Percentiles rank a stretch among this genome's conserved stretches.
phyloP scores from a whole-genome alignment of 2,797 vertebrate genomes.

The Ctenosaura bakeri region DNA sequence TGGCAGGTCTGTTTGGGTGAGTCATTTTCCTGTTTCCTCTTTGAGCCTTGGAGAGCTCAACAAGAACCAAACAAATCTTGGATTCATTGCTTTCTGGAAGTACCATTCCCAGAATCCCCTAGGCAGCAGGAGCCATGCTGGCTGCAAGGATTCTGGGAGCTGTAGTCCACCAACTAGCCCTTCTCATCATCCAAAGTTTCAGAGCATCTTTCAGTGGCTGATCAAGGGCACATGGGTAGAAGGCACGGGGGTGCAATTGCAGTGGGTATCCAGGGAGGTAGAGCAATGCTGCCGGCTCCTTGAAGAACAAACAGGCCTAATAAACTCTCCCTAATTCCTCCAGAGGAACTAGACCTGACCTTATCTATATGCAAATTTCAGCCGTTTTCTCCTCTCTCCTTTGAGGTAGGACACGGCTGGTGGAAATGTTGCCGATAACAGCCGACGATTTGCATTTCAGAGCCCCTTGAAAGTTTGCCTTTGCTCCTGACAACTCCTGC shows the following conservation, averaged over 20 bases:
- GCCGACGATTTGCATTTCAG: slow-evolving; percentile 5
- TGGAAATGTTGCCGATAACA: background rate
- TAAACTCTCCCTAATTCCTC: slow-evolving; percentile 32
- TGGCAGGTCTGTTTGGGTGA: too few species aligned
- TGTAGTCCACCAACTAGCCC: background rate
- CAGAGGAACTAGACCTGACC: slow-evolving; percentile 39
- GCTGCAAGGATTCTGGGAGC: background rate
- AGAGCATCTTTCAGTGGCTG: background rate
- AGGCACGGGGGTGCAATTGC: background rate
- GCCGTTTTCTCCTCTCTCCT: slow-evolving; percentile 31
- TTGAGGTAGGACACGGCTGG: slow-evolving; percentile 34
- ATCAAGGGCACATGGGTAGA: background rate
- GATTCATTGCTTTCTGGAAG: too few species aligned
- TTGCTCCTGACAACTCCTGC: slow-evolving; percentile 1
- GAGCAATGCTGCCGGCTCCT: slow-evolving; percentile 1
- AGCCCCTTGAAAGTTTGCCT: slow-evolving; percentile 27
- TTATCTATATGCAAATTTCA: slow-evolving; percentile 61
- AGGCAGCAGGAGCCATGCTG: too few species aligned
- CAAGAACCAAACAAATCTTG: too few species aligned
- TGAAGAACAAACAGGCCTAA: slow-evolving; percentile 34
- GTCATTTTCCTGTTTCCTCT: too few species aligned
- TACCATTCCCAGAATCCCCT: background rate
- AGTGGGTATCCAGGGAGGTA: fast-evolving
- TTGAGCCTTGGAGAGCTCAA: too few species aligned
- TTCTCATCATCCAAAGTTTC: background rate